A percentile compares a stretch with the other conserved stretches of the same genome.
phyloP scores from a whole-genome alignment of 1,140 invertebrate genomes.

The Spodoptera frugiperda region DNA sequence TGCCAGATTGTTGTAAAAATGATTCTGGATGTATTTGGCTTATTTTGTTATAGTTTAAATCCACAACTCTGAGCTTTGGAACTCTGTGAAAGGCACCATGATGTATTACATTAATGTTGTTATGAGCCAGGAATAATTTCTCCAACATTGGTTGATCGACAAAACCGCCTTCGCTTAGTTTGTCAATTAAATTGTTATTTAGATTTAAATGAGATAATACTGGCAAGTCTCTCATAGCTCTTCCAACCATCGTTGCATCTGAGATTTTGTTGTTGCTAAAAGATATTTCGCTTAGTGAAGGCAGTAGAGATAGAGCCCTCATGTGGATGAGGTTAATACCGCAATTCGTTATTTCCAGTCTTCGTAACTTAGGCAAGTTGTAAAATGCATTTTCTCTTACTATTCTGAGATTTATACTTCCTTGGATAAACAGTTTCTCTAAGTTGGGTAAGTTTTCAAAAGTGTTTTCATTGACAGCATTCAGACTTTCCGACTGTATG shows the following conservation, averaged over 20 bases:
- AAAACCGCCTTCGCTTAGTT: slow-evolving; percentile 92
- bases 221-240: slow-evolving; percentile 91
- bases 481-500: slow-evolving; percentile 90
- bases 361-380: slow-evolving; percentile 90
- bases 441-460: slow-evolving; percentile 91
- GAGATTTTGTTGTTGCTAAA: slow-evolving; percentile 90
- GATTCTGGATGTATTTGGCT: slow-evolving; percentile 92
- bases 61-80: slow-evolving; percentile 90
- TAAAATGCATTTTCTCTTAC: slow-evolving; percentile 91
- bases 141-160: slow-evolving; percentile 91
- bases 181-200: slow-evolving; percentile 90
- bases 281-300: slow-evolving; percentile 90
- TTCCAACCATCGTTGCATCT: slow-evolving; percentile 92
- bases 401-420: slow-evolving; percentile 88
- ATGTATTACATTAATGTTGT: slow-evolving; percentile 91
- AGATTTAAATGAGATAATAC: slow-evolving; percentile 89
- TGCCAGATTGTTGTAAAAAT: slow-evolving; percentile 90
- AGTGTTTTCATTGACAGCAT: slow-evolving; percentile 90
- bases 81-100: slow-evolving; percentile 93
- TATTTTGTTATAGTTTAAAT: slow-evolving; percentile 93
- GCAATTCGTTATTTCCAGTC: slow-evolving; percentile 92
- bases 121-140: slow-evolving; percentile 90
- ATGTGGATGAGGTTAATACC: slow-evolving; percentile 93
- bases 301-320: slow-evolving; percentile 90
- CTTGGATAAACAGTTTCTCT: slow-evolving; percentile 91